Conservation (phyloP, 2,888 invertebrate genomes). For the Iphiclides podalirius region DNA sequence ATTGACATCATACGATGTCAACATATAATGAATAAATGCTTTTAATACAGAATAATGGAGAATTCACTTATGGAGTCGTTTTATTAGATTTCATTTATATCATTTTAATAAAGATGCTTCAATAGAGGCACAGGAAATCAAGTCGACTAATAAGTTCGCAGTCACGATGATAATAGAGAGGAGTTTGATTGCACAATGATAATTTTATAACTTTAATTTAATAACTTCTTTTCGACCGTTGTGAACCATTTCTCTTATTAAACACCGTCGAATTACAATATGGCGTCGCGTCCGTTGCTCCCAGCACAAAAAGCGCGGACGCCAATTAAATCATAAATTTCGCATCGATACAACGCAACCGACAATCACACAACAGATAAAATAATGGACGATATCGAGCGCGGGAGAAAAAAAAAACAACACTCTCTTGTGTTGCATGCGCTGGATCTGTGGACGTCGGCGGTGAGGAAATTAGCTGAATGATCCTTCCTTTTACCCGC, state of each 20-base stretch:
- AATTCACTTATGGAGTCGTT: too few relatives aligned
- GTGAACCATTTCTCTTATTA: slow-evolving; percentile 29
- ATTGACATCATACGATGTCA: too few relatives aligned
- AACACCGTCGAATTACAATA: slow-evolving; percentile 26
- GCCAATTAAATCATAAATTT: slow-evolving; percentile 79
- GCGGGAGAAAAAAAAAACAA: slow-evolving; percentile 37
- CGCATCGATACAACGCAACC: slow-evolving; percentile 70
- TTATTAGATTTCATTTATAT: too few relatives aligned
- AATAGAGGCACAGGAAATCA: too few relatives aligned
- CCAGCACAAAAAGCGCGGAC: slow-evolving; percentile 45
- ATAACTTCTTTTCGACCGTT: slow-evolving; percentile 2
- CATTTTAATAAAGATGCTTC: too few relatives aligned
- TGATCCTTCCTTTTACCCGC: slow-evolving; percentile 37
- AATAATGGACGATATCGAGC: slow-evolving; percentile 69
- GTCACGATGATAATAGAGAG: too few relatives aligned
- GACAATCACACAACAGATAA: slow-evolving; percentile 76
- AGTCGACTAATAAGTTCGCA: too few relatives aligned
- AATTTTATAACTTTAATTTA: too few relatives aligned
- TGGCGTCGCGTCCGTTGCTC: slow-evolving; percentile 38
- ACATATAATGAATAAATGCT: too few relatives aligned
- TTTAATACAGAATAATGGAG: too few relatives aligned
- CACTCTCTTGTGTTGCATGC: slow-evolving; percentile 56
- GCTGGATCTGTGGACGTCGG: slow-evolving; percentile 53
- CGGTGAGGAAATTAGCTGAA: slow-evolving; percentile 56
- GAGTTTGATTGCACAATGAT: too few relatives aligned